Conservation (phyloP, 1,140 invertebrate genomes). For the Callitettix versicolor region DNA sequence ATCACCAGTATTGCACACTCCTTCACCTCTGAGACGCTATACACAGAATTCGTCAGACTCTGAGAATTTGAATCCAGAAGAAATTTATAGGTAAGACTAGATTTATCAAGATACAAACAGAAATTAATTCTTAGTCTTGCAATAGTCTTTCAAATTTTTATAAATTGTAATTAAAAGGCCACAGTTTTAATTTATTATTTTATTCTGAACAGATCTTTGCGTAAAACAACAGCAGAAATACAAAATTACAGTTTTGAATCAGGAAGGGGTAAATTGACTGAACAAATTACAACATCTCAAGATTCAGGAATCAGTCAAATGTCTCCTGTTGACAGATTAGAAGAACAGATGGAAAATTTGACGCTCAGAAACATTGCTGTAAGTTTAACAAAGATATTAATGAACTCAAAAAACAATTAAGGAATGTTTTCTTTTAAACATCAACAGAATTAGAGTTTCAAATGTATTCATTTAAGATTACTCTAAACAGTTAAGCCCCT, state of each 20-base stretch:
- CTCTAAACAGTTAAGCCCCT: no score
- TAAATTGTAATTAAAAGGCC: no score
- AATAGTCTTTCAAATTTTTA: no score
- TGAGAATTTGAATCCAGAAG: constrained; percentile 69
- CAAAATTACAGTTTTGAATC: constrained; percentile 72
- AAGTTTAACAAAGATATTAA: no score
- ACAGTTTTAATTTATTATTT: neutral
- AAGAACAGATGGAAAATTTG: constrained; percentile 44
- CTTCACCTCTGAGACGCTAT: neutral
- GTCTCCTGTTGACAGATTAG: constrained; percentile 46
- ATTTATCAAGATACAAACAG: no score
- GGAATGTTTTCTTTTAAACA: no score
- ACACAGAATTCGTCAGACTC: constrained; percentile 35
- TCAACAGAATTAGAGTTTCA: no score
- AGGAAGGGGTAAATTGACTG: constrained; percentile 32
- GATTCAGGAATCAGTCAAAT: constrained; percentile 83
- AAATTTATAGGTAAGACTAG: constrained; percentile 56
- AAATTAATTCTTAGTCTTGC: no score
- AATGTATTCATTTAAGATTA: no score
- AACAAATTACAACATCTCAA: constrained; percentile 68
- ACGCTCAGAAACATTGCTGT: neutral
- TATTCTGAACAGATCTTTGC: constrained; percentile 52
- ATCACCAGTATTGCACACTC: constrained; percentile 17
- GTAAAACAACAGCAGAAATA: constrained; percentile 87
- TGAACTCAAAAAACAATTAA: no score